A percentile compares a stretch with the other conserved stretches of the same genome.
phyloP scores from a whole-genome alignment of 2,888 invertebrate genomes.

The Limnephilus rhombicus region DNA sequence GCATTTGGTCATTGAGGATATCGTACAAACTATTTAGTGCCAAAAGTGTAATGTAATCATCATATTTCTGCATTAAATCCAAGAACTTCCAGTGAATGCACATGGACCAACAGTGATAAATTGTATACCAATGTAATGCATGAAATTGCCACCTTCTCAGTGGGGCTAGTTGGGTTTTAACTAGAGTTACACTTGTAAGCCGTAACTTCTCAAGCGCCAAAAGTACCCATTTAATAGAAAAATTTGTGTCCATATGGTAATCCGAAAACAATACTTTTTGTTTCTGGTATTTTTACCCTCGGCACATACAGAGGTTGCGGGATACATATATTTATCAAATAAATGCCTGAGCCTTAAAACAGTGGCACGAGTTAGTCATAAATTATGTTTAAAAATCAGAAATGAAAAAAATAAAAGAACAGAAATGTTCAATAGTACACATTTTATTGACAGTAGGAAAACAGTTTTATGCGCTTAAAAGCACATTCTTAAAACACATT shows the following conservation, averaged over 20 bases:
- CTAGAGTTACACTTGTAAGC: not conserved
- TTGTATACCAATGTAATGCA: not conserved
- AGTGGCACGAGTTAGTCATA: too few relatives aligned
- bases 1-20: not conserved
- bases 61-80: not conserved
- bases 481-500: too few relatives aligned
- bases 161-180: not conserved
- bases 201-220: not conserved
- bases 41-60: not conserved
- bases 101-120: not conserved
- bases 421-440: not conserved
- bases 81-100: not conserved
- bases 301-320: too few relatives aligned
- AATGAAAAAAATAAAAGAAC: too few relatives aligned
- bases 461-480: too few relatives aligned
- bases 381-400: too few relatives aligned
- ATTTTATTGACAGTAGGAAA: too few relatives aligned
- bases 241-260: too few relatives aligned
- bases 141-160: not conserved
- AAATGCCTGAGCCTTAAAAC: not conserved
- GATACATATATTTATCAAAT: not conserved
- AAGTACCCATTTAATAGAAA: too few relatives aligned
- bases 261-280: too few relatives aligned
- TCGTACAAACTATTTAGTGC: not conserved
- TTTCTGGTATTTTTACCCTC: too few relatives aligned